phyloP scores from a whole-genome alignment of 2,797 vertebrate species.

The Buceros bicornis region DNA sequence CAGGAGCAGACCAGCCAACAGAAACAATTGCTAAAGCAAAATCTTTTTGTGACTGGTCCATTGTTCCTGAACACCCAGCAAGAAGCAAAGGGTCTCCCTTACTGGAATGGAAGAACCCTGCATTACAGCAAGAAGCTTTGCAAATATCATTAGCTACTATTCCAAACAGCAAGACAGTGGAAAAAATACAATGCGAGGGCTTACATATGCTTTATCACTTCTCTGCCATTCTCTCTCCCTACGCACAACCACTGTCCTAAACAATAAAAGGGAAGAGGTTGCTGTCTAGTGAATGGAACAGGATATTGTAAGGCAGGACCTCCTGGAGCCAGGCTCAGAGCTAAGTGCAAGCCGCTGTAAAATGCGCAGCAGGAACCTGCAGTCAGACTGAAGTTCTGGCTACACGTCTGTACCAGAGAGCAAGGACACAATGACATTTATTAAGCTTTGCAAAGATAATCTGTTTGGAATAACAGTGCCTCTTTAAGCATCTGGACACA shows the following conservation, averaged over 20 bases:
- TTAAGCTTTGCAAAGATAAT: background rate
- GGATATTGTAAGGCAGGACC: background rate
- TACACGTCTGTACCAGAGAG: background rate
- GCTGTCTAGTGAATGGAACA: background rate
- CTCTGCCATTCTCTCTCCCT: background rate
- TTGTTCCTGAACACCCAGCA: slow-evolving; percentile 46
- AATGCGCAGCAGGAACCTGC: background rate
- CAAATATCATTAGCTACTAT: slow-evolving; percentile 16
- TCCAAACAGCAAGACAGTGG: background rate
- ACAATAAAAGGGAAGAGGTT: background rate
- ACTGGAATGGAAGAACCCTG: background rate
- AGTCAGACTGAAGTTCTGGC: background rate
- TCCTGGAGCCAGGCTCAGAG: background rate
- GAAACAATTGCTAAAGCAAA: slow-evolving; percentile 56
- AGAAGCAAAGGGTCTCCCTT: slow-evolving; percentile 21
- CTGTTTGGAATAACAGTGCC: background rate
- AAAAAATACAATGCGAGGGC: background rate
- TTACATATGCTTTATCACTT: background rate
- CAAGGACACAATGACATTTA: background rate
- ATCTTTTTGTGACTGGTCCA: slow-evolving; percentile 19
- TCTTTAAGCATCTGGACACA: background rate
- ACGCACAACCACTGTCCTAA: background rate
- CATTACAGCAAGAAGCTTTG: slow-evolving; percentile 20
- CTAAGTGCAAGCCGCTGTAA: background rate
- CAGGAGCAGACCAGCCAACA: slow-evolving; percentile 37